Percentiles rank a stretch among this genome's conserved stretches.
Conservation (phyloP, 2,888 invertebrate species). For the Cactoblastis cactorum region DNA sequence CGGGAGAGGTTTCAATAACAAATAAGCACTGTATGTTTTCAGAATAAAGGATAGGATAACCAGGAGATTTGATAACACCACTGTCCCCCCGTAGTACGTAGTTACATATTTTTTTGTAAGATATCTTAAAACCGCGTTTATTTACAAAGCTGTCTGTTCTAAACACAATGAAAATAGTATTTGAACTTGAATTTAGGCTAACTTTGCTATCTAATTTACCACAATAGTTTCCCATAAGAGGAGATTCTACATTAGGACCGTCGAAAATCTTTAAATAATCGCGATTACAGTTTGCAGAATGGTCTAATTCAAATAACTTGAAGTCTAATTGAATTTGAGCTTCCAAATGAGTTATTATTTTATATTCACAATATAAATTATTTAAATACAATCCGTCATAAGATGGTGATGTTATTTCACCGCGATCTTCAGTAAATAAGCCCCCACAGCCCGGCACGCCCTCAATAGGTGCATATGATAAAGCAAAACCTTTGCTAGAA, state of each 20-base stretch:
- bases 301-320: conserved; percentile 82
- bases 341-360: conserved; percentile 82
- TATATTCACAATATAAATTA: conserved; percentile 87
- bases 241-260: conserved; percentile 80
- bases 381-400: conserved; percentile 75
- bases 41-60: conserved; percentile 86
- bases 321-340: conserved; percentile 84
- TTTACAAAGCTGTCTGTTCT: conserved; percentile 51
- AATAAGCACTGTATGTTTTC: conserved; percentile 82
- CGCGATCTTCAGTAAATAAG: conserved; percentile 80
- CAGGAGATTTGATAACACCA: conserved; percentile 85
- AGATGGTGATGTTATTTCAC: conserved; percentile 83
- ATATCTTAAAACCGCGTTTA: conserved; percentile 52
- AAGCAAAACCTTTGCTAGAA: conserved; percentile 90
- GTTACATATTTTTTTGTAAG: conserved; percentile 56
- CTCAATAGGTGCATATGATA: conserved; percentile 85
- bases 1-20: conserved; percentile 81
- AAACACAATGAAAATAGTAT: conserved; percentile 74
- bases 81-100: conserved; percentile 69
- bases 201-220: conserved; percentile 56
- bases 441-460: conserved; percentile 92
- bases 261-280: conserved; percentile 84
- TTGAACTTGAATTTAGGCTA: conserved; percentile 70
- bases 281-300: conserved; percentile 76
- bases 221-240: conserved; percentile 86